Base-by-base conservation (phyloP, 2,113 vertebrate species). In the Mohoua ochrocephala region DNA sequence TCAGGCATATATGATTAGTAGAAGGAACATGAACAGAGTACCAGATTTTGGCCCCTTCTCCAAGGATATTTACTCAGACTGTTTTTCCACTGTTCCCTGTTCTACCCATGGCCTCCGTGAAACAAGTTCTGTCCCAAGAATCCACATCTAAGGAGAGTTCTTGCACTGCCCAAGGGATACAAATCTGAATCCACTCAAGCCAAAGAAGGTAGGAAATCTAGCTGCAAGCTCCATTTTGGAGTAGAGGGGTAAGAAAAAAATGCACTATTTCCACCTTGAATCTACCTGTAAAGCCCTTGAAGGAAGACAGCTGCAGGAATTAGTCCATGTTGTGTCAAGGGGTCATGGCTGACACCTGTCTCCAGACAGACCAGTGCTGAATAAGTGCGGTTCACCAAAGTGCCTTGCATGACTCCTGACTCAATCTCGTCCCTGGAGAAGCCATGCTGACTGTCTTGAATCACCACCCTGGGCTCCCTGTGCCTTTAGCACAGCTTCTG, bases 341-440 rank as follows among this genome's bases (percentile, higher is more conserved):
- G 31, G 7, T 22, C 37, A 33, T 4, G 30, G 21, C 44, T 37
- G 54, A 56, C 13, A 33, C 12, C 12, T 45, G 26, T 15, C 61
- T 59, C 28, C 52, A 41, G 65, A 21, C 18, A 84, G 22, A 41
- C 11, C 26, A 20, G 6, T 28, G 63, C 39, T 35, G 7, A 42
- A 3, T 4, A 71, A 44, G 2, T 41, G 28, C 2, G 2, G 37
- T 11, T 74, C 70, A 60, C 50, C 19, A 10, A 8, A 30, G 24
- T 21, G 18, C 45, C n/a, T 14, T 0, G 1, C 21, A 1, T 28
- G 21, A 54, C 27, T 64, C 44, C 41, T 13, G 56, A 10, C 18
- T 33, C 44, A 3, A 0, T 11, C 33, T 47, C 47, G 24, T 11
- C 70, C 13, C 31, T 42, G 41, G 16, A 41, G 54, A 69, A 76